phyloP scores from a whole-genome alignment of 2,888 invertebrate genomes.

The Boloria euphrosyne region DNA sequence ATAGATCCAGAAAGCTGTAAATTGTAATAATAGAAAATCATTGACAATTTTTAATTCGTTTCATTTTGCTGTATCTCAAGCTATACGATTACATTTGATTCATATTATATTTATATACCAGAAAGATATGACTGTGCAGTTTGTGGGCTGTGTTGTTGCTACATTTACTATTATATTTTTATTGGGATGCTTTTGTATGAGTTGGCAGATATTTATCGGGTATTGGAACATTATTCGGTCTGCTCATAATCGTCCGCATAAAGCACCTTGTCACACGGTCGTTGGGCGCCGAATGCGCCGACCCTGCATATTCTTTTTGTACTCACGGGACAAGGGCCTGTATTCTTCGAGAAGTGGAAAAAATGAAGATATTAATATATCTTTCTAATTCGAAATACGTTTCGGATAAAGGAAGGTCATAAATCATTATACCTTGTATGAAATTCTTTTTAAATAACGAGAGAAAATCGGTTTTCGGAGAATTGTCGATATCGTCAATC shows the following conservation, averaged over 20 bases:
- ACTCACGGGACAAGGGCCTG: constrained; percentile 65
- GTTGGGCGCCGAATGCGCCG: constrained; percentile 79
- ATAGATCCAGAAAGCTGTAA: neutral
- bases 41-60: constrained; percentile 63
- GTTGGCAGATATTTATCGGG: constrained; percentile 83
- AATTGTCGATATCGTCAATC: constrained; percentile 69
- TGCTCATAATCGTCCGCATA: constrained; percentile 80
- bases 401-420: constrained; percentile 78
- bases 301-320: constrained; percentile 78
- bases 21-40: constrained; percentile 12
- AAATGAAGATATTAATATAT: constrained; percentile 82
- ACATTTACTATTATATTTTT: constrained; percentile 82
- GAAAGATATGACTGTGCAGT: constrained; percentile 78
- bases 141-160: constrained; percentile 76
- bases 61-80: constrained; percentile 54
- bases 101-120: constrained; percentile 75
- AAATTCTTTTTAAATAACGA: constrained; percentile 70
- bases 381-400: constrained; percentile 82
- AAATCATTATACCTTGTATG: constrained; percentile 74
- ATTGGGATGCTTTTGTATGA: constrained; percentile 82
- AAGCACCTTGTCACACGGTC: constrained; percentile 82
- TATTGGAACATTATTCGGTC: constrained; percentile 81
- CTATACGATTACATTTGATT: constrained; percentile 62
- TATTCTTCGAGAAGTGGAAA: constrained; percentile 81
- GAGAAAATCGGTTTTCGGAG: constrained; percentile 70